Evolutionary conservation across 2,888 invertebrate species (phyloP), one percentile per base, ranked within the genome.

Genomic region (Ornithoptera priamus): DNA sequence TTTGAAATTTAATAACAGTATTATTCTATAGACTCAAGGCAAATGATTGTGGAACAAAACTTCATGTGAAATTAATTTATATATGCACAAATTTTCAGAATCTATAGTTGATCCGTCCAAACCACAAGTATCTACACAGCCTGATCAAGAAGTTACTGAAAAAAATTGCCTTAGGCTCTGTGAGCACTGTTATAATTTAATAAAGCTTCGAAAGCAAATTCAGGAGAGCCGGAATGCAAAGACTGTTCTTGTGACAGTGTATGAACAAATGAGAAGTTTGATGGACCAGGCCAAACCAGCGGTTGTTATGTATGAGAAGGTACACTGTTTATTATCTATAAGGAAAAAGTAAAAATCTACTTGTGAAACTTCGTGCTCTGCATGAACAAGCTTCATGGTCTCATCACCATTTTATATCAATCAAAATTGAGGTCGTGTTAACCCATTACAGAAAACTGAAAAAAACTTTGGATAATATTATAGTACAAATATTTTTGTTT

Each of bases 151-250:
- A 72, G 87, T 86, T 10, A 82, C 88, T 20, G 95, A 95, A 72
- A 94, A 93, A 74, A 94, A 85, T 42, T 90, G 94, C 65, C 93
- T 97, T 61, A 93, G 96, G 20, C 90, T 96, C 3, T 97, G 97
- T 77, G 93, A 94, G 46, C 96, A 97, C 83, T 98, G 98, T 77
- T 95, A 95, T 70, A 95, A 96, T 80, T 94, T 98, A 69, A 91
- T 99, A 65, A 97, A 97, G 78, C 87, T 97, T 58, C 94, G 98
- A 75, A 94, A 94, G 76, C 94, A 95, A 78, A 94, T 97, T 80
- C 96, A 98, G 82, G 96, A 97, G 74, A 95, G 96, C 74, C 94
- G 97, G 77, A 96, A 96, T 68, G 94, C 95, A 56, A 97, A 97
- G 78, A 97, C 97, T 8, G 93, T 95, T 2, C 94, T 98, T 46